Conservation (phyloP, 1,140 invertebrate genomes). For the Apis florea region DNA sequence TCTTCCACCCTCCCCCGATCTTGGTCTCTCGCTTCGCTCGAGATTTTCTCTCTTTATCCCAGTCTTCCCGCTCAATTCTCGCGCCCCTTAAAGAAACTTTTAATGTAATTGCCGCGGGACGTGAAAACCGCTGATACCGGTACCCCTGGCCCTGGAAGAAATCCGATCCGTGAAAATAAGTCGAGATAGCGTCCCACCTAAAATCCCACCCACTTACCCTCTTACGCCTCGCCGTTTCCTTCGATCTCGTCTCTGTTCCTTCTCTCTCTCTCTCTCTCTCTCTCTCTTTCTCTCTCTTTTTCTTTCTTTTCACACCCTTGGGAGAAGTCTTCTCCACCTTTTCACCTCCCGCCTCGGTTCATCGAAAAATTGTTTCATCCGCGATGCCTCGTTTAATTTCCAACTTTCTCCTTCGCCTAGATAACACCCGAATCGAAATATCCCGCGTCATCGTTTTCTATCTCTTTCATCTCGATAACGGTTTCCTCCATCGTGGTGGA, state of each 20-base stretch:
- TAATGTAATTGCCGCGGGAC: constrained; percentile 71
- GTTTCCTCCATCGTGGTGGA: too few species aligned
- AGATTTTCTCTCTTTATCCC: constrained; percentile 56
- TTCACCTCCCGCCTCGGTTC: background rate
- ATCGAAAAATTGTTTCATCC: constrained; percentile 64
- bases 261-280: background rate
- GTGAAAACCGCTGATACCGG: constrained; percentile 70
- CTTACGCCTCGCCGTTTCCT: constrained; percentile 5
- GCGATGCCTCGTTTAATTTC: constrained; percentile 57
- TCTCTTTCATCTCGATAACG: too few species aligned
- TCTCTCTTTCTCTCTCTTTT: background rate
- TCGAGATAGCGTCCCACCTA: constrained; percentile 61
- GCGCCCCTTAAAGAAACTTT: constrained; percentile 70
- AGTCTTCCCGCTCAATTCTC: constrained; percentile 63
- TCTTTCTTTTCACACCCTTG: background rate
- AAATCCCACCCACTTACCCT: constrained; percentile 61
- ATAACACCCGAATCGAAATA: constrained; percentile 42
- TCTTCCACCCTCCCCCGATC: background rate
- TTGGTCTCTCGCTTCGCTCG: background rate
- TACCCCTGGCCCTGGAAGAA: constrained; percentile 58
- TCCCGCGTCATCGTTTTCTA: too few species aligned
- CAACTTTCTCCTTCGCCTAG: constrained; percentile 38
- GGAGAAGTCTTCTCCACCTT: background rate
- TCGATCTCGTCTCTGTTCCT: constrained; percentile 17
- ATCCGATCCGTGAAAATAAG: constrained; percentile 69